Conservation (phyloP, 2,113 vertebrate species). For the Lucifuga dentata region DNA sequence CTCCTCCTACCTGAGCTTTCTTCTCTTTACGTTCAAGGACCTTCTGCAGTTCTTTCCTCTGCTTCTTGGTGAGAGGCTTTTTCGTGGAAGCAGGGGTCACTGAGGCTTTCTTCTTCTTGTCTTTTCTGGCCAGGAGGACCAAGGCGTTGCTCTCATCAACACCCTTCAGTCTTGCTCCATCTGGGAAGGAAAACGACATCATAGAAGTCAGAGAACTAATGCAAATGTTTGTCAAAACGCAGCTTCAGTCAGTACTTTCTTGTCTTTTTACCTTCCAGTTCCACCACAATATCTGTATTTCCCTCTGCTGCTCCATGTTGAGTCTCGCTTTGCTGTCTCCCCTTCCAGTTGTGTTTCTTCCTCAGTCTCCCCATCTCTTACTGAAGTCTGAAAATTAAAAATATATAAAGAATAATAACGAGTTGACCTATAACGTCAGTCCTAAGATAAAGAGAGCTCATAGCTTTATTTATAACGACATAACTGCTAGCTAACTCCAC, state of each 20-base stretch:
- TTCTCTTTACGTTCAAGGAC: conserved; percentile 94
- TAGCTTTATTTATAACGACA: too few species aligned
- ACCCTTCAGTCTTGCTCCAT: conserved; percentile 85
- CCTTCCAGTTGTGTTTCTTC: conserved; percentile 90
- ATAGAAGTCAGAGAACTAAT: background rate
- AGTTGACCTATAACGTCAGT: background rate
- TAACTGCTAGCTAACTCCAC: too few species aligned
- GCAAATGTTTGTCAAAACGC: too few species aligned
- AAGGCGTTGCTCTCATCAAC: conserved; percentile 90
- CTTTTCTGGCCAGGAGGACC: conserved; percentile 87
- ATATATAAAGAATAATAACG: background rate
- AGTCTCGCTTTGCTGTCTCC: conserved; percentile 74
- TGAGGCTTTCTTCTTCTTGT: conserved; percentile 74
- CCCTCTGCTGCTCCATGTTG: conserved; percentile 26
- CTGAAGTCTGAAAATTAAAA: background rate
- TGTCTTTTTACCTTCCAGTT: conserved; percentile 74
- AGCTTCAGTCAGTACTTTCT: too few species aligned
- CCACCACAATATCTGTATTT: conserved; percentile 72
- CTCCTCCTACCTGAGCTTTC: conserved; percentile 85
- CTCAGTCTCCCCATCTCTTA: conserved; percentile 87
- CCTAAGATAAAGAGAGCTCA: background rate
- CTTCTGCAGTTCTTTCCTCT: conserved; percentile 90
- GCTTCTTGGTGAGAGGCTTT: conserved; percentile 90
- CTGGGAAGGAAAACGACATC: conserved; percentile 66
- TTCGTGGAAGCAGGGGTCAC: conserved; percentile 69